Percentiles rank a stretch among this genome's conserved stretches.
These are phyloP conservation scores for Lasioglossum albipes DNA, from an alignment of 1,140 invertebrate genomes.

Conservation along the genomic window DNA sequence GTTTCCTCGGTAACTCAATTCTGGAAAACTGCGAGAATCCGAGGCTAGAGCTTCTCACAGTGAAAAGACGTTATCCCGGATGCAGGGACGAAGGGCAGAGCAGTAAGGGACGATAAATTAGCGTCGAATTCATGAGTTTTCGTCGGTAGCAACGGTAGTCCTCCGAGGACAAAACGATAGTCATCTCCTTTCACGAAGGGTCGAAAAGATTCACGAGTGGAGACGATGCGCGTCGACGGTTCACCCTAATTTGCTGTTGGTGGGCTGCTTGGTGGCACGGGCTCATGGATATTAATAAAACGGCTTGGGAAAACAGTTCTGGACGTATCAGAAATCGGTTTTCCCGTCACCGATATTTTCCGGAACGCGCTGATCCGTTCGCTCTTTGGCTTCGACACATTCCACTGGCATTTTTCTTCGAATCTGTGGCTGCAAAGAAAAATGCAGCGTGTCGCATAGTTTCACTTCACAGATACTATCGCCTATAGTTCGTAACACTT, in stretches of 20 bases:
- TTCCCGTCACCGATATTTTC: conserved; percentile 52
- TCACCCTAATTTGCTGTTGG: conserved; percentile 63
- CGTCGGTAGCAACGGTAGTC: conserved; percentile 66
- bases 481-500: too few species aligned
- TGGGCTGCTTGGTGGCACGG: background rate
- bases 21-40: conserved; percentile 31
- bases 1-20: conserved; percentile 30
- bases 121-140: conserved; percentile 62
- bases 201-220: conserved; percentile 62
- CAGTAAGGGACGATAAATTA: conserved; percentile 59
- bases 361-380: background rate
- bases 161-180: conserved; percentile 64
- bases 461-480: too few species aligned
- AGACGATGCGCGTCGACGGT: conserved; percentile 17
- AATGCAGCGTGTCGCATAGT: too few species aligned
- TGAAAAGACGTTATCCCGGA: conserved; percentile 37
- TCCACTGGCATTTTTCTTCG: background rate
- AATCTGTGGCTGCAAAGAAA: too few species aligned
- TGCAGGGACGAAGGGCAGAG: conserved; percentile 27
- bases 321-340: conserved; percentile 62
- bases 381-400: background rate
- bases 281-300: conserved; percentile 63
- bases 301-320: conserved; percentile 63
- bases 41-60: background rate
- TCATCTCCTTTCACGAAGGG: conserved; percentile 62